Evolutionary conservation across 2,797 vertebrate genomes (phyloP).

Genomic region (Smutsia temminckii): DNA sequence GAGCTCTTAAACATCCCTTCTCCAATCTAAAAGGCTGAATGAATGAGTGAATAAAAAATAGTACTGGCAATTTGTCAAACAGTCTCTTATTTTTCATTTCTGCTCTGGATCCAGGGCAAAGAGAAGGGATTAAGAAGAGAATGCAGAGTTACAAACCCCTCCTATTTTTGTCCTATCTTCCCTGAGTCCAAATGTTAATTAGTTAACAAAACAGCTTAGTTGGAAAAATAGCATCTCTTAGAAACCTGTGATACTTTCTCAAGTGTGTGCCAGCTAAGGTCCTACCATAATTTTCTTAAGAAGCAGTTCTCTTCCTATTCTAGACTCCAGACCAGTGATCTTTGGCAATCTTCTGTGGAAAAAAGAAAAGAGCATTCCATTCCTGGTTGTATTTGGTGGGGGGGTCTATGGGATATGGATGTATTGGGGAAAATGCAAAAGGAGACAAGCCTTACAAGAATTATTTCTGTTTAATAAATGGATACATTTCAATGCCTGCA

Average conservation of each 20-base stretch:
- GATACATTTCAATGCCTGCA: background rate
- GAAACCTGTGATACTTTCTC: background rate
- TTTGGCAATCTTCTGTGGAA: constrained; percentile 23
- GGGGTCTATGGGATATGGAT: background rate
- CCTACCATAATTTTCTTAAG: constrained; percentile 38
- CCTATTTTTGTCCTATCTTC: background rate
- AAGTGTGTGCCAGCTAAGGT: background rate
- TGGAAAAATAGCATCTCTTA: background rate
- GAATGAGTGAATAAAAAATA: background rate
- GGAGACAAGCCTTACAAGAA: background rate
- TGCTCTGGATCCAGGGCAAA: background rate
- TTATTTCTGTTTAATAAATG: background rate
- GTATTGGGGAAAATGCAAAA: background rate
- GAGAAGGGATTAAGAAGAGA: background rate
- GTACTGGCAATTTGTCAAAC: background rate
- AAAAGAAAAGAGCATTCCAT: background rate
- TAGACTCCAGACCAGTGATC: constrained; percentile 5
- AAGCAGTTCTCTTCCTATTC: constrained; percentile 5
- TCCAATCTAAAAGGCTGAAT: background rate
- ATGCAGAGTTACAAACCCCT: background rate
- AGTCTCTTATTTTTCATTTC: background rate
- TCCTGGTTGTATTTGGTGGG: background rate
- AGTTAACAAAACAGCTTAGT: background rate
- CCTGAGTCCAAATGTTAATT: background rate
- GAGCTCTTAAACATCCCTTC: background rate